Base-by-base conservation (phyloP, 2,888 invertebrate genomes). In the Hecatera dysodea region DNA sequence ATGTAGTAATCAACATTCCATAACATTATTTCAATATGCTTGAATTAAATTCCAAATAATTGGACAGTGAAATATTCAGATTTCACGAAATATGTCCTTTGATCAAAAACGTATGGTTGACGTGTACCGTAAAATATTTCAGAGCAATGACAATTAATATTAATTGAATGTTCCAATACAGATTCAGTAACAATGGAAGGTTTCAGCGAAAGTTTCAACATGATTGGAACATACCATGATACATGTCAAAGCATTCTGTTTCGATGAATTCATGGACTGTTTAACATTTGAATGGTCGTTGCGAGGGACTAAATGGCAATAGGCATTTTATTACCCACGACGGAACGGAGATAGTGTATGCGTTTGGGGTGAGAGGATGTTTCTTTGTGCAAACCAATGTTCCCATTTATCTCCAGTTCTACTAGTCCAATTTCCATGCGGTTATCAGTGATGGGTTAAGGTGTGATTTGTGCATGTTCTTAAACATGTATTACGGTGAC, bases 11-110 rank as follows among this genome's bases (percentile, higher is more conserved):
- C 17, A 66, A 24, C 22, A n/a, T 12, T 6, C 19, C 29, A 6
- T 29, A 15, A 9, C 7, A 44, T 29, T 36, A 22, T 33, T 12
- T 7, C 3, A n/a, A 42, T 19, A 44, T 24, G n/a, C 48, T 24
- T 15, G 8, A 6, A 50, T 8, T 1, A 48, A 56, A 33, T 42
- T 9, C 8, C 17, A 46, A 27, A 46, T 39, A 27, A 55, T 55
- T 33, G 6, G 12, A 50, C 17, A 9, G 0, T 27, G 8, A 33
- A 70, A 53, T 39, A 29, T 72, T 72, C 12, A 46, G 12, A 17
- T 62, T 71, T 12, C 22, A 59, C 29, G 22, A 46, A 72, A 61
- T 27, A 52, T 39, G 72, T 29, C 71, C 63, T 55, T 71, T 71
- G 24, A 72, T 63, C 61, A 71, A 39, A 71, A 53, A 19, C 12